Percentiles rank a stretch among this genome's conserved stretches.
These are phyloP conservation scores for Kryphioiulus occultus DNA, from an alignment of 2,888 invertebrate species.

Conservation along the genomic window DNA sequence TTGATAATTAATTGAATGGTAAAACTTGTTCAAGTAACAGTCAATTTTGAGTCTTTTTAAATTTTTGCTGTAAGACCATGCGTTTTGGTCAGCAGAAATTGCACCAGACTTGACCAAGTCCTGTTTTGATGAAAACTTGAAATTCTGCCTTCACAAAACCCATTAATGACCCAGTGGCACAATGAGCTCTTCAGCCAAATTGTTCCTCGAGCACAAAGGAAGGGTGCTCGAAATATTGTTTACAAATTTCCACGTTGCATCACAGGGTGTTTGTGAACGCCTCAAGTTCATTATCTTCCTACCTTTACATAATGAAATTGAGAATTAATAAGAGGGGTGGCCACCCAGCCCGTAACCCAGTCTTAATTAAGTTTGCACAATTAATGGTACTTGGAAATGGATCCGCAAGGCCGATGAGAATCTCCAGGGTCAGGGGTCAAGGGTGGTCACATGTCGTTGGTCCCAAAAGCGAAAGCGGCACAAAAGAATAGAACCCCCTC, in stretches of 20 bases:
- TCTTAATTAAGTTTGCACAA: constrained; percentile 3
- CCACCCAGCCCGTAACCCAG: not conserved
- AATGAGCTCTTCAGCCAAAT: constrained; percentile 8
- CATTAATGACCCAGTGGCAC: constrained; percentile 23
- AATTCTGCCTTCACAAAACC: not conserved
- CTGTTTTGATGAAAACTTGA: not conserved
- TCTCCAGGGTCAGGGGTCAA: not conserved
- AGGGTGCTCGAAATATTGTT: not conserved
- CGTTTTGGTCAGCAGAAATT: not conserved
- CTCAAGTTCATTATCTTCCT: not conserved
- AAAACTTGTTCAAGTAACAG: too few species aligned
- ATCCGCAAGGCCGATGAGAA: not conserved
- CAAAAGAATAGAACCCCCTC: not conserved
- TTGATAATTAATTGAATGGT: too few species aligned
- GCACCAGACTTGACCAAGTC: not conserved
- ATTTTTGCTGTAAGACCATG: too few species aligned
- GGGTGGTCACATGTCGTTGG: not conserved
- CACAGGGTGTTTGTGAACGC: not conserved
- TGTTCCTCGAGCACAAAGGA: not conserved
- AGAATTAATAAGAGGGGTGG: not conserved
- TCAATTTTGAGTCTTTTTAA: too few species aligned
- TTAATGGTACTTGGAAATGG: constrained; percentile 15
- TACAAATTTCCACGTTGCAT: not conserved
- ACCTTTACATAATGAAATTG: not conserved
- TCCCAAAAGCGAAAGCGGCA: not conserved